Conservation (phyloP, 2,113 vertebrate species). For the Cynopterus brachyotis region DNA sequence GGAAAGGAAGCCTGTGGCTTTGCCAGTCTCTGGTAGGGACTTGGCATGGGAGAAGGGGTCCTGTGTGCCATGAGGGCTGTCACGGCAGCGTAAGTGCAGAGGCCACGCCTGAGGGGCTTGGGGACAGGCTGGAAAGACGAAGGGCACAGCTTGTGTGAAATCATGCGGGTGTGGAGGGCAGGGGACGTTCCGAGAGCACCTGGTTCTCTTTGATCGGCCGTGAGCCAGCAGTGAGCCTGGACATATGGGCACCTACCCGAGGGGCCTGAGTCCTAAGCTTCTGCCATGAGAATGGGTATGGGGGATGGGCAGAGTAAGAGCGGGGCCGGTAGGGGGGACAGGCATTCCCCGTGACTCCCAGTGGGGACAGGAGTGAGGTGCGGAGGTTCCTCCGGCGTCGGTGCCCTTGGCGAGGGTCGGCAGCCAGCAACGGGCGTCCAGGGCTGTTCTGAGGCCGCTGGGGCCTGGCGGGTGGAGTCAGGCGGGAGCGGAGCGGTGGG, state of each 20-base stretch:
- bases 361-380: background rate
- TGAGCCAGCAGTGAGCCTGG: background rate
- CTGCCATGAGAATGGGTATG: background rate
- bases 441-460: too few relatives aligned
- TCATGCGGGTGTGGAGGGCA: background rate
- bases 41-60: background rate
- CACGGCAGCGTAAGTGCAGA: background rate
- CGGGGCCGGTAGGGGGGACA: background rate
- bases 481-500: background rate
- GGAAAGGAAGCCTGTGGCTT: background rate
- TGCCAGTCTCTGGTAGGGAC: background rate
- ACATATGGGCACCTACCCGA: rapidly evolving
- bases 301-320: background rate
- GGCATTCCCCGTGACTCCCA: background rate
- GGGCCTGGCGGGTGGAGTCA: background rate
- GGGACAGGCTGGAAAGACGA: background rate
- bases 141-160: rapidly evolving
- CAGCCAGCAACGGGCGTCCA: background rate
- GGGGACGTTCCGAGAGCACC: background rate
- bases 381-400: background rate
- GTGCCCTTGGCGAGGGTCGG: too few relatives aligned
- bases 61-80: background rate
- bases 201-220: background rate
- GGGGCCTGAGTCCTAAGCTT: background rate
- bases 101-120: too few relatives aligned